Base-by-base conservation (phyloP, 2,888 invertebrate species). In the Hermodice carunculata region DNA sequence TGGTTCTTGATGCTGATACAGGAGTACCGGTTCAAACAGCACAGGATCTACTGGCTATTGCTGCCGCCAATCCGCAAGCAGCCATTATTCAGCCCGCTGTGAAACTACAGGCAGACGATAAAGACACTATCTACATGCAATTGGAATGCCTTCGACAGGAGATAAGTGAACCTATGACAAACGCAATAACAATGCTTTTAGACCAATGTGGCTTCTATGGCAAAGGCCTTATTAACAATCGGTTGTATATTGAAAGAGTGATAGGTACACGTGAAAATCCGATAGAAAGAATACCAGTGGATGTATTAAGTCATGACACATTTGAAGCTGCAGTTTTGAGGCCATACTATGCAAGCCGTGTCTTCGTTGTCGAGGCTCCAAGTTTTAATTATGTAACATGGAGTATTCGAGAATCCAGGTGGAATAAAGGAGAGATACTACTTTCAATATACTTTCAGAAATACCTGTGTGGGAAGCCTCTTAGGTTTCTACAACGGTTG, bases 301-400 rank as follows among this genome's bases (percentile, higher is more conserved):
- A 81, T 66, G 80, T 80, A 5, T 70, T 81, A 3, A 81, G 81
- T 56, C 81, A 81, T 56, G 81, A 80, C 58, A 80, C 81, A 6
- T 81, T 79, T 64, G 81, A 80, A 48, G 80, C 80, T 17, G 79
- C 80, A 0, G 66, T 80, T 1, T 61, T 80, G 42, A 67, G 75
- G 24, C 80, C 81, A 0, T 64, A 77, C 6, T 80, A 78, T 62
- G 79, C 77, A 5, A 73, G 78, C 3, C 77, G 78, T 24, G 71
- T 75, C 1, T 74, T 66, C 54, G 56, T 81, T 5, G 61, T 76
- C 40, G 80, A 81, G 56, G 77, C 78, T 1, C 81, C 81, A 0
- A 73, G 76, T 28, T 76, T 76, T 60, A 81, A 81, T 57, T 80
- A 78, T 56, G 71, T 81, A 22, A 77, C 79, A 3, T 81, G 81